Evolutionary conservation across 1,140 invertebrate genomes (phyloP), one percentile per base, ranked within the genome.

Genomic region (Eumaeus atala): DNA sequence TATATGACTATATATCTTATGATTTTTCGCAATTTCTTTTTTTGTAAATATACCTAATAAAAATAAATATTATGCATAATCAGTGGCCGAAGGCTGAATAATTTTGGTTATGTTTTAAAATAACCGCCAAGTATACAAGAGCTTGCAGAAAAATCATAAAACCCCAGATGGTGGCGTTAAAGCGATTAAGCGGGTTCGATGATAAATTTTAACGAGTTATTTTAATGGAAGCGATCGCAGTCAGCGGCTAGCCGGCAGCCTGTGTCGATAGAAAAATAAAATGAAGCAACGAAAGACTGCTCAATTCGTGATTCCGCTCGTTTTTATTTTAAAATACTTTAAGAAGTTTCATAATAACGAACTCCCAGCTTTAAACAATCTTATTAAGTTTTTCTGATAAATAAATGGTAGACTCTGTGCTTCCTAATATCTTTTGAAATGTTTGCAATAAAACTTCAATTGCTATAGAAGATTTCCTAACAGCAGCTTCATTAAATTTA

Each of bases 181-280:
- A 86, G 77, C 81, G 81, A 86, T 86, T 86, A 84, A 84, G 79
- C 83, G 79, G 81, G 79, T 79, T 17, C 81, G 83, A 86, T 84
- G 83, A 86, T 86, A 86, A 86, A 86, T 86, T 86, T 86, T 86
- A 86, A 86, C 83, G 83, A 86, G 83, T 86, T 84, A 86, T 86
- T 84, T 86, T 86, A 86, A 86, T 84, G 83, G 81, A 79, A 78
- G 77, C 76, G 77, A 86, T 86, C 79, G 74, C 75, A 83, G 74
- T 84, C 78, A 77, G 77, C 73, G 80, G 83, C 83, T 71, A 72
- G 72, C 77, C 68, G 67, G 77, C 80, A 78, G 75, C 70, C 74
- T 81, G 78, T 63, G 70, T 69, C 74, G 76, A 83, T 84, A 86
- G 78, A 84, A 86, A 85, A 86, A 86, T 82, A 84, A 82, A 81